phyloP scores from a whole-genome alignment of 2,113 vertebrate species.

The Sorex fumeus region DNA sequence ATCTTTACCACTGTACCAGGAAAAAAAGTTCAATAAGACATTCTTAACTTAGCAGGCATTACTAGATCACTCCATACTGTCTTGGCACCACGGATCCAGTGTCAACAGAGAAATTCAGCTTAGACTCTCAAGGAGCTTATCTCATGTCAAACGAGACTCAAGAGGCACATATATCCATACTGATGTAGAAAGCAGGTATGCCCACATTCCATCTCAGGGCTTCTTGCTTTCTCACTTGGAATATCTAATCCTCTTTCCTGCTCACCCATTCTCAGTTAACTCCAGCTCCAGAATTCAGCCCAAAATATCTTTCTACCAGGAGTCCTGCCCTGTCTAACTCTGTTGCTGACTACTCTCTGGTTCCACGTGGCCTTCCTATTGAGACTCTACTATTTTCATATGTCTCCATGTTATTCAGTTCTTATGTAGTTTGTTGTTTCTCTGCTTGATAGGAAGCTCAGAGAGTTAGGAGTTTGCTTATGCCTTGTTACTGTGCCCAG shows the following conservation, averaged over 20 bases:
- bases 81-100: not conserved
- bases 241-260: not conserved
- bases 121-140: not conserved
- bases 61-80: not conserved
- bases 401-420: not conserved
- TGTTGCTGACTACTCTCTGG: accelerated
- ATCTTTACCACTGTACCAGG: not conserved
- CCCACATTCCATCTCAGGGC: not conserved
- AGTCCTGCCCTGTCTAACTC: not conserved
- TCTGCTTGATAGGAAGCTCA: not conserved
- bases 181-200: not conserved
- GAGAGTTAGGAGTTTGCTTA: not conserved
- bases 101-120: not conserved
- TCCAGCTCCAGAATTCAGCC: not conserved
- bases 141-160: not conserved
- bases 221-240: not conserved
- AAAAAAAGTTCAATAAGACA: not conserved
- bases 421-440: not conserved
- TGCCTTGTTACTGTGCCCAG: not conserved
- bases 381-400: not conserved
- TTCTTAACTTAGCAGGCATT: not conserved
- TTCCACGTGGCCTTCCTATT: not conserved
- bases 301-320: not conserved
- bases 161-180: not conserved
- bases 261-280: too few species aligned